Base-by-base conservation (phyloP, 2,113 vertebrate genomes). In the Saguinus imperator region DNA sequence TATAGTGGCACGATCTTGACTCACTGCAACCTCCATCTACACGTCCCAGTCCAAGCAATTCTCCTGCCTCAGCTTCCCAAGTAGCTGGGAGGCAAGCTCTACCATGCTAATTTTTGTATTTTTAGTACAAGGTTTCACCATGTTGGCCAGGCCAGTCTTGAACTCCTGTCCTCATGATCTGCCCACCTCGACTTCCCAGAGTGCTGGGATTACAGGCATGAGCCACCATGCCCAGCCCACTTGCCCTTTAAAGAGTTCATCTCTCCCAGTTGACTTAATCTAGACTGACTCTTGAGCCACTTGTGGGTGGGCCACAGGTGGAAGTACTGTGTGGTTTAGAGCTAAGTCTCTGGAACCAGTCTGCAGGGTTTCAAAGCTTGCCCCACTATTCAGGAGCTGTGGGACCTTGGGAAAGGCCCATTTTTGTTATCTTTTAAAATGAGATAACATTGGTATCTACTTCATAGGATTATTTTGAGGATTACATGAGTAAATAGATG, bases 391-490 rank as follows among this genome's bases (percentile, higher is more conserved):
- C 14, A 32, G 40, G 27, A 83, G 35, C 66, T 68, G 1, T 75
- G 14, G 18, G 35, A 29, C 25, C 37, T 40, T 81, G n/a, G 35
- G 58, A 91, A 87, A 79, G 10, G 11, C 55, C 55, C 3, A 0
- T 70, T 76, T 68, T 57, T 73, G 23, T 93, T 73, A 17, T 35
- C 17, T 94, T 91, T 72, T 94, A 79, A 81, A 77, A 35, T 86
- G 73, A n/a, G 20, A 37, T 57, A 82, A 40, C 89, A 21, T 48
- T 70, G 45, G 7, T 68, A n/a, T 77, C 43, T 85, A 27, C 14
- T 45, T 68, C 10, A 45, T 45, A 61, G 72, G 18, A 43, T 88
- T 89, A 21, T 72, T 96, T 94, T 79, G 91, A 97, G 40, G 48
- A 82, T 87, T 58, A 23, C 35, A 8, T 73, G 16, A 94, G 13